Evolutionary conservation across 1,140 invertebrate species (phyloP).

Genomic region (Sinella curviseta): DNA sequence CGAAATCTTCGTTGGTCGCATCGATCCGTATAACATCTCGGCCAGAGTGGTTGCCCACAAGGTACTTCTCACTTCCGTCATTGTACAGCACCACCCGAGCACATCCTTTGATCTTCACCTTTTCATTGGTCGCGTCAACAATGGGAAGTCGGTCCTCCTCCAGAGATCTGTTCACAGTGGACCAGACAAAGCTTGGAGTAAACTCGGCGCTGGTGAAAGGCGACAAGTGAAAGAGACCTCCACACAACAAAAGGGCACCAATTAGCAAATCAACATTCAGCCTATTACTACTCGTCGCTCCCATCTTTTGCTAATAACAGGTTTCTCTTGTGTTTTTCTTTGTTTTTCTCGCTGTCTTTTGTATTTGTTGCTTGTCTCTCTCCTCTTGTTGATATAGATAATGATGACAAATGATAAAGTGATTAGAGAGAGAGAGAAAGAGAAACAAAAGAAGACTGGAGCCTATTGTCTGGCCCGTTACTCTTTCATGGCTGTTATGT

Average conservation of each 20-base stretch:
- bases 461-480: no score
- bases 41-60: neutral
- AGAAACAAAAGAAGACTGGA: no score
- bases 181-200: neutral
- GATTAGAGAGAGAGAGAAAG: no score
- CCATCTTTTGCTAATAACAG: no score
- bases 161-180: neutral
- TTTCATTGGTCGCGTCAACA: conserved; percentile 6
- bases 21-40: neutral
- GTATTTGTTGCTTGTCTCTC: no score
- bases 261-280: no score
- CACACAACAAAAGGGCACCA: neutral
- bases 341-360: no score
- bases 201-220: neutral
- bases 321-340: no score
- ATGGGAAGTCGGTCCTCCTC: neutral
- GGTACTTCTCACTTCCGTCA: neutral
- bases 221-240: neutral
- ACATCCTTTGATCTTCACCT: conserved; percentile 13
- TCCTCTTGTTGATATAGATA: no score
- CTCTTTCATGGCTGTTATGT: no score
- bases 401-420: no score
- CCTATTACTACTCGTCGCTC: no score
- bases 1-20: neutral
- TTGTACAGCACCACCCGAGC: conserved; percentile 37